A percentile compares a stretch with the other conserved stretches of the same genome.
phyloP scores from a whole-genome alignment of 2,113 vertebrate genomes.

The Pygathrix nemaeus region DNA sequence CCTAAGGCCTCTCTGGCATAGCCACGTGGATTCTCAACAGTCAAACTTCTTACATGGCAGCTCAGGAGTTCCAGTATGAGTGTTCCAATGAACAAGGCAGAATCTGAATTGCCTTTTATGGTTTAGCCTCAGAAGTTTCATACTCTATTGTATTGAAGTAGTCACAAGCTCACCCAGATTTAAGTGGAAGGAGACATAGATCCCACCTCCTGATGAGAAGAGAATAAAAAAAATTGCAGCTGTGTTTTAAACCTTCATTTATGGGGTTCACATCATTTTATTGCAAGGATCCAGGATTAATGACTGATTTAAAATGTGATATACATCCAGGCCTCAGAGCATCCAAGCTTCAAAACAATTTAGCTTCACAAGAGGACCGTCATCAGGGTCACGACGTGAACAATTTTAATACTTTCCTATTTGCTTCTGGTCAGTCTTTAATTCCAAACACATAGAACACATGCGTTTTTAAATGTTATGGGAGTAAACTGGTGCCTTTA shows the following conservation, averaged over 20 bases:
- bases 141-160: background rate
- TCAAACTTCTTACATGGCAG: background rate
- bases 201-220: background rate
- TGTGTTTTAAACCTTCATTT: background rate
- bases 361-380: constrained; percentile 34
- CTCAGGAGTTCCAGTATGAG: background rate
- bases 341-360: background rate
- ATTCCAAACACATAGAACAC: constrained; percentile 21
- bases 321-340: background rate
- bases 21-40: background rate
- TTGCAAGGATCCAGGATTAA: constrained; percentile 24
- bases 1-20: background rate
- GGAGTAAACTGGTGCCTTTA: constrained; percentile 45
- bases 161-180: constrained; percentile 29
- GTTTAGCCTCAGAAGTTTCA: background rate
- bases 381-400: background rate
- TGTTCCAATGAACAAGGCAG: constrained; percentile 6
- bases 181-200: background rate
- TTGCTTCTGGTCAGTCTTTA: constrained; percentile 41
- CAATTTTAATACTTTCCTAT: constrained; percentile 40
- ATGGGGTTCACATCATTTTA: background rate
- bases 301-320: constrained; percentile 37
- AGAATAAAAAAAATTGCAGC: background rate
- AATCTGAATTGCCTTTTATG: background rate
- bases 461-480: constrained; percentile 23